Base-by-base conservation (phyloP, 2,113 vertebrate species). In the Gobius niger region DNA sequence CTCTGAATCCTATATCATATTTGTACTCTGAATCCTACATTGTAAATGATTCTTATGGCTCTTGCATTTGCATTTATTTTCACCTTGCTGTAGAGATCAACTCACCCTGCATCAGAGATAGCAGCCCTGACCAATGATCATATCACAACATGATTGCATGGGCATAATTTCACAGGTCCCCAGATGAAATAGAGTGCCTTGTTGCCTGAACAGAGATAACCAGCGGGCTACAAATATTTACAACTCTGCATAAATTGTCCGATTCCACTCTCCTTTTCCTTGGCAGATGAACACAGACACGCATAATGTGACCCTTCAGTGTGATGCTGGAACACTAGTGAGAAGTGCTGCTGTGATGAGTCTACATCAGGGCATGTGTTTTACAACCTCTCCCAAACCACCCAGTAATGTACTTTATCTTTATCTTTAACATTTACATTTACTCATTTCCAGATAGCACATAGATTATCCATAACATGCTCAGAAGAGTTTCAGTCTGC, bases 281-380 rank as follows among this genome's bases (percentile, higher is more conserved):
- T 9, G 18, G 60, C 44, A 63, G 60, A 44, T 47, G 60, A 63
- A 77, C 71, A 68, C 74, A n/a, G 65, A 73, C 57, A 47, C 51
- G 57, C 50, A 19, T 57, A 41, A 44, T 24, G 16, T 1, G 53
- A 50, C 72, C 70, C 46, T 9, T 19, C 5, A 70, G 73, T 19
- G 67, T 46, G 63, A 57, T 57, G 54, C 54, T 57, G 54, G 59
- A 44, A 12, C 54, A 68, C 63, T 74, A 15, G 40, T 6, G 15
- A 61, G 70, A 65, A 52, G 68, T 12, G 15, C 40, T n/a, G 40
- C 62, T 49, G 64, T 19, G 51, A 15, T 44, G 24, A 34, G 68
- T n/a, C 24, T 57, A 41, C 24, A 57, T 34, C 24, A 57, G 54
- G 54, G 11, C 24, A 34, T 57, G 19, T 57, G 54, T 14, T 34